These are phyloP conservation scores for Luidia sarsii DNA, from an alignment of 53 echinoderm and acorn worm species.

Conservation along the genomic window DNA sequence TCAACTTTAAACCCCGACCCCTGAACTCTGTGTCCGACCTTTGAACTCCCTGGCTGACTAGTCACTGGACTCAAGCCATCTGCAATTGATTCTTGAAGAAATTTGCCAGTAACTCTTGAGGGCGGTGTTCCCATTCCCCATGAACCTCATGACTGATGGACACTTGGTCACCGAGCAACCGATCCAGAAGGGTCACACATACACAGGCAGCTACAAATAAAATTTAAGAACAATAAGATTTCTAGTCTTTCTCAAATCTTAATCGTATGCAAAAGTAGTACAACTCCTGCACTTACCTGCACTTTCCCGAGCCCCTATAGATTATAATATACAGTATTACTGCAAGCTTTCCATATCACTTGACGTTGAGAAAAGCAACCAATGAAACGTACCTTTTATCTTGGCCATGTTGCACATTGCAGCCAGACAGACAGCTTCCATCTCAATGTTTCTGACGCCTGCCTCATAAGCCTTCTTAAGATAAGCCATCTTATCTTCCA, in stretches of 20 bases:
- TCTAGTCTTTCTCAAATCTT: no score
- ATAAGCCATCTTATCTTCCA: constrained; percentile 85
- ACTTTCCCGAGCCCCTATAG: no score
- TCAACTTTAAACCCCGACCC: no score
- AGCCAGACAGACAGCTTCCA: constrained; percentile 86
- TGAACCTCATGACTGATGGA: constrained; percentile 19
- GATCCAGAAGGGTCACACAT: constrained; percentile 70
- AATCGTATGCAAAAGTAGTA: no score
- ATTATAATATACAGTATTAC: no score
- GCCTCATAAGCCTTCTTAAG: constrained; percentile 71
- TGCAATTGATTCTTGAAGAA: constrained; percentile 54
- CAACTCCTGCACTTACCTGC: not conserved
- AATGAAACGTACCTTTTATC: constrained; percentile 62
- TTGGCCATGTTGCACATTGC: constrained; percentile 73
- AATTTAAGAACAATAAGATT: no score
- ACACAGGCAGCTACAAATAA: constrained; percentile 57
- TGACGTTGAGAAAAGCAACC: no score
- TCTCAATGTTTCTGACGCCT: constrained; percentile 93
- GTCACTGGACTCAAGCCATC: no score
- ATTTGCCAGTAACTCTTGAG: constrained; percentile 56
- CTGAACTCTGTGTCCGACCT: no score
- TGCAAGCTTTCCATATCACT: no score
- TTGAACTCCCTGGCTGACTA: no score
- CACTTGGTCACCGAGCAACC: constrained; percentile 73
- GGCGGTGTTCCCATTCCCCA: constrained; percentile 60